Evolutionary conservation across 2,113 vertebrate genomes (phyloP).

Genomic region (Spea multiplicata): DNA sequence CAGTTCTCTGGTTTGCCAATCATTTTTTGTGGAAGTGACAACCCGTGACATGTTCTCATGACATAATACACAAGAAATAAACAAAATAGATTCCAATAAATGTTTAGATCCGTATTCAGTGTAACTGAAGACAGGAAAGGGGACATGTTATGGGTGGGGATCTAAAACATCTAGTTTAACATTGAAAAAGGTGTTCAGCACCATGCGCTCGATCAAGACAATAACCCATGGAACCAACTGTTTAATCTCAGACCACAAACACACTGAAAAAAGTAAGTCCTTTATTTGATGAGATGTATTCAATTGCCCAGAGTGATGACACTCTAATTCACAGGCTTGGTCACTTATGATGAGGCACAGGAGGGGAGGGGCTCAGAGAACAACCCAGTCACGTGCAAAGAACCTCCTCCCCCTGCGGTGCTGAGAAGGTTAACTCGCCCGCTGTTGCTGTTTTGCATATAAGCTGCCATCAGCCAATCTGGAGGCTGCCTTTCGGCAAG

Average conservation of each 20-base stretch:
- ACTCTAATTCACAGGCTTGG: slow-evolving; percentile 41
- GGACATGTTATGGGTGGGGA: too few species aligned
- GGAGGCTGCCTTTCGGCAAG: slow-evolving; percentile 34
- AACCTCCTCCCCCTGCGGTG: slow-evolving; percentile 15
- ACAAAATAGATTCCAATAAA: too few species aligned
- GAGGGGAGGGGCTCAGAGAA: slow-evolving; percentile 6
- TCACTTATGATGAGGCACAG: slow-evolving; percentile 27
- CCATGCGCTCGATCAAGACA: too few species aligned
- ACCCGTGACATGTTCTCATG: too few species aligned
- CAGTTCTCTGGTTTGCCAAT: too few species aligned
- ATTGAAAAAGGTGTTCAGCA: too few species aligned
- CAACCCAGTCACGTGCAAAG: not conserved
- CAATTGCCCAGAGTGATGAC: slow-evolving; percentile 29
- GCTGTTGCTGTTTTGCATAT: slow-evolving; percentile 37
- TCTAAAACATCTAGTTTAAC: too few species aligned
- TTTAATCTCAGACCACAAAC: not conserved
- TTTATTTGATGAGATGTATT: slow-evolving; percentile 30
- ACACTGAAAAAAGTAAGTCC: slow-evolving; percentile 28
- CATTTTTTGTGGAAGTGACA: too few species aligned
- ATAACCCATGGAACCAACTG: too few species aligned
- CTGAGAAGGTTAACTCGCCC: slow-evolving; percentile 3
- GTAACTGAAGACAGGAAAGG: too few species aligned
- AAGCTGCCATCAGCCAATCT: slow-evolving; percentile 30
- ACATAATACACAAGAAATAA: too few species aligned
- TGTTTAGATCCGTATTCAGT: too few species aligned